Base-by-base conservation (phyloP, 1,140 invertebrate species). In the Aphis gossypii region DNA sequence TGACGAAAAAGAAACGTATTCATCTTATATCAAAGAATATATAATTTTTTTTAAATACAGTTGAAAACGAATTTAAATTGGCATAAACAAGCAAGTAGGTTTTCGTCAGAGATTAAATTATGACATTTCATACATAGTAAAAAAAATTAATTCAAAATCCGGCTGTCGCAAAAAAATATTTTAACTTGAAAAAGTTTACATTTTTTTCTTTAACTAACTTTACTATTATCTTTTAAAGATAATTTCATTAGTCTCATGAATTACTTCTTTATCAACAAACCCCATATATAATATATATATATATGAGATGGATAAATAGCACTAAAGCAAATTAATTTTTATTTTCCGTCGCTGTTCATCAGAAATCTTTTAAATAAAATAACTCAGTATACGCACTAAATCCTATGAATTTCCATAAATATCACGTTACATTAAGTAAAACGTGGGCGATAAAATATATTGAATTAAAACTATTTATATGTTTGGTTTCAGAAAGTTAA, bases 31-130 rank as follows among this genome's bases (percentile, higher is more conserved):
- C 88, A 56, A 89, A 38, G 35, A 89, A 30, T 56, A 89, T 56
- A 23, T 56, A 56, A 56, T 7, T 56, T 89, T 41, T 56, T 89
- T 41, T 89, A 38, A 89, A 89, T 89, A 89, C 9, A 89, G 51
- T 56, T 89, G 23, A 89, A 89, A 89, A 89, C 35, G 23, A 56
- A 89, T 89, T 89, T 38, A 89, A 89, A 89, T 89, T 56, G 88
- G n/a, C 51, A 89, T 89, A 56, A 89, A 89, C 51, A 56, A 89
- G n/a, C 35, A 89, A 89, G 48, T 89, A 89, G 48, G 51, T 89
- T 89, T 89, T 56, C 23, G 23, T 56, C 25, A 54, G 8, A 56
- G 48, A 88, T 89, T 89, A 89, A 89, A 89, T 56, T 89, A 56
- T 18, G 23, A 38, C 21, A 89, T 38, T 89, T 51, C 46, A 51